Evolutionary conservation across 2,113 vertebrate species (phyloP), one percentile per base, ranked within the genome.

Genomic region (Oriolus oriolus): DNA sequence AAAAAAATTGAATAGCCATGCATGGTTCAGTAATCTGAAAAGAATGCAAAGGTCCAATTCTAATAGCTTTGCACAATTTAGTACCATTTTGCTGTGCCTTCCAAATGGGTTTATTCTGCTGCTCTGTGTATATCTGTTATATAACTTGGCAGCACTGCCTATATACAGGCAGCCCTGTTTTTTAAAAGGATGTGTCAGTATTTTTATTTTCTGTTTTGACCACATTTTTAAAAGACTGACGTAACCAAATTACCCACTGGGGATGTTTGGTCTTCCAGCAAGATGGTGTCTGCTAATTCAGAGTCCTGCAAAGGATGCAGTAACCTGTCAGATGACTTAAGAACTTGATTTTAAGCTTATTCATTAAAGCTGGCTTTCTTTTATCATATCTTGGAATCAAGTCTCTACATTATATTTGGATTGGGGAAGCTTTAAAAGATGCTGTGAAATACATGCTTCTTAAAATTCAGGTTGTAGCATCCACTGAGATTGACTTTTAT

Each of bases 1-100:
- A 75, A 94, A 94, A 95, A 95, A 86, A 87, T 56, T 37, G 70
- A 94, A 84, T 78, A 78, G 76, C 52, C 44, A n/a, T 93, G 77
- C 44, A 49, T 56, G 27, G 68, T 56, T 96, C 85, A 87, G 90
- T 84, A 95, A 94, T 75, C 90, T 78, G 57, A 82, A 91, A 93
- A 80, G 85, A 96, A 93, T 75, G 76, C 33, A 70, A 49, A 89
- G 2, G 44, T 90, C 92, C 80, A 71, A 28, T 64, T 90, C 77
- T 93, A 84, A 90, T 90, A 89, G 65, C 71, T 92, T 90, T 92
- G 68, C 41, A 82, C 44, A 60, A 35, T 90, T 86, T 79, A 87
- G 69, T 76, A 53, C 70, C 27, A 41, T 77, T 88, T 85, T 88
- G 23, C 68, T 93, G 47, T 6, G 7, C 45, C 90, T 83, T 66